Conservation (phyloP, 2,113 vertebrate genomes). For the Erpornis zantholeuca region DNA sequence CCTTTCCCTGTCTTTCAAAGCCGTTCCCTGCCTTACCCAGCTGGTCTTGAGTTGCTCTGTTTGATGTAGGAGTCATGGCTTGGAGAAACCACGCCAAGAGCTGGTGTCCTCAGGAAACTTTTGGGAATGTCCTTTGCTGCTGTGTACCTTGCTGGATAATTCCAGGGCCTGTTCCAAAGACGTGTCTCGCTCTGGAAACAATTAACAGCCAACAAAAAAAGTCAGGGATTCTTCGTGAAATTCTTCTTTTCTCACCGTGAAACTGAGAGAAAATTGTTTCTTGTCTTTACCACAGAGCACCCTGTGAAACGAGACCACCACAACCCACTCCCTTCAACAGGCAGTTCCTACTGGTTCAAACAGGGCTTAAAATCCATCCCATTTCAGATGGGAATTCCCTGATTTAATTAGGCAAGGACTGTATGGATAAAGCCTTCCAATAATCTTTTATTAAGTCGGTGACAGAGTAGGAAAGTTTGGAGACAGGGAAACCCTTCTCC, state of each 20-base stretch:
- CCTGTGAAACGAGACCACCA: background rate
- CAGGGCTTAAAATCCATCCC: background rate
- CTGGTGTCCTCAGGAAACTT: background rate
- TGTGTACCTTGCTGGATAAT: slow-evolving; percentile 1
- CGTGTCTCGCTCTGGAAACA: background rate
- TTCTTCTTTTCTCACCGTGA: background rate
- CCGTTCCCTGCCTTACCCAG: background rate
- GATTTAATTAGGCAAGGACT: background rate
- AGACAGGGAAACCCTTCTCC: background rate
- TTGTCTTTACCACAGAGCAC: background rate
- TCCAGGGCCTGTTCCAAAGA: background rate
- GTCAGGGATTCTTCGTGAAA: background rate
- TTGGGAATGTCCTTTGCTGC: background rate
- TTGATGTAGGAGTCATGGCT: background rate
- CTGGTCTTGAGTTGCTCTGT: background rate
- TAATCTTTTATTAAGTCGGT: background rate
- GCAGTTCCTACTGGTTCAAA: background rate
- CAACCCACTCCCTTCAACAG: background rate
- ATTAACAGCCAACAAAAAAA: background rate
- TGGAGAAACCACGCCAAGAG: background rate
- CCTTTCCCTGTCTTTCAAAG: background rate
- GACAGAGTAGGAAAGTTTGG: background rate
- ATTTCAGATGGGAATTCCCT: background rate
- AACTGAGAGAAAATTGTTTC: background rate
- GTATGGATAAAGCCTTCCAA: background rate